Conservation (phyloP, 1,140 invertebrate species). For the Hylaeus volcanicus region DNA sequence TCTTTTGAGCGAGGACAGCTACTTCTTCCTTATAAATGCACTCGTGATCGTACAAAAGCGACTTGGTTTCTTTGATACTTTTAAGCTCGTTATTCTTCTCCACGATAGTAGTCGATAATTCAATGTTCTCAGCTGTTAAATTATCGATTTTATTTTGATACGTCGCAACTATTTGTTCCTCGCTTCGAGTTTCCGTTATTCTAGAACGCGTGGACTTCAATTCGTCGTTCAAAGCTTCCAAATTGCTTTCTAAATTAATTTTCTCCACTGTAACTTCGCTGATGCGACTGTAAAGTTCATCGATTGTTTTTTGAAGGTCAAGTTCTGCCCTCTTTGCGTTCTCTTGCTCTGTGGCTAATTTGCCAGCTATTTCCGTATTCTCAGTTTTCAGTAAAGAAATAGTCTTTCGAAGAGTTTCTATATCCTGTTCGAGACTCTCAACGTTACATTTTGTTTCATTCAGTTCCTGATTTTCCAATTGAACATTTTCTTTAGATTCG, state of each 20-base stretch:
- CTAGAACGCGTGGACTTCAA: constrained; percentile 35
- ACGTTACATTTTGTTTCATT: constrained; percentile 70
- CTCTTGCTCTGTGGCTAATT: constrained; percentile 63
- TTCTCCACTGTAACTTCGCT: constrained; percentile 59
- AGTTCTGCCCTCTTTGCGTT: constrained; percentile 45
- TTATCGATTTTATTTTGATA: constrained; percentile 51
- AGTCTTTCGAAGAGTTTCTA: constrained; percentile 68
- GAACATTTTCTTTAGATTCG: constrained; percentile 60
- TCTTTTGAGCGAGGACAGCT: constrained; percentile 33
- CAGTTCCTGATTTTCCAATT: constrained; percentile 65
- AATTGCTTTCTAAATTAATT: constrained; percentile 48
- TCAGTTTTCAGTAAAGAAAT: constrained; percentile 70
- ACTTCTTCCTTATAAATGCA: constrained; percentile 40
- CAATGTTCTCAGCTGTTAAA: constrained; percentile 71
- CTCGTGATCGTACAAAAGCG: constrained; percentile 50
- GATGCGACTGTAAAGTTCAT: constrained; percentile 55
- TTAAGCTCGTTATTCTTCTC: constrained; percentile 54
- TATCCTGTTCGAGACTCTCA: constrained; percentile 65
- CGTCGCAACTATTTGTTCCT: constrained; percentile 48
- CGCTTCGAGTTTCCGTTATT: constrained; percentile 19
- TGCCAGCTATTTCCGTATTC: constrained; percentile 69
- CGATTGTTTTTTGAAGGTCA: constrained; percentile 57
- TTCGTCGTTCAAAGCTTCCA: constrained; percentile 50
- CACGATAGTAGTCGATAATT: constrained; percentile 59
- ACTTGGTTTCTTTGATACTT: constrained; percentile 59